These are phyloP conservation scores for Ganaspis brasiliensis DNA, from an alignment of 2,888 invertebrate species.

Conservation along the genomic window DNA sequence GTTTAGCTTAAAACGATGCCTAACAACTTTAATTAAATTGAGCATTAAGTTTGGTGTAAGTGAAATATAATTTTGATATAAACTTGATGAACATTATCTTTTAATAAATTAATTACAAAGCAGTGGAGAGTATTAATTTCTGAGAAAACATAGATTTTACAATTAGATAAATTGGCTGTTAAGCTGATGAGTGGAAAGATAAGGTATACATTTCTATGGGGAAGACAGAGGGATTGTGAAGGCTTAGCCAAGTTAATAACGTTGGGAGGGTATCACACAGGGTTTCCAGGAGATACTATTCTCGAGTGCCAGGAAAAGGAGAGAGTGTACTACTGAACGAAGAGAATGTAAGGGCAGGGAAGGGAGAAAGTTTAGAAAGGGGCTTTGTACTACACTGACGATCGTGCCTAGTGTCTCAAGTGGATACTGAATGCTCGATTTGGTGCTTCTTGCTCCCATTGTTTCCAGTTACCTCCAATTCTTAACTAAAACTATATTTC, in stretches of 20 bases:
- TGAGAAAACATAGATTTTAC: not conserved
- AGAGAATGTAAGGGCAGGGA: slow-evolving; percentile 1
- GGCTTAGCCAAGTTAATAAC: slow-evolving; percentile 36
- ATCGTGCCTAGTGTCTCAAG: slow-evolving; percentile 70
- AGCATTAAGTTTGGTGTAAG: too few relatives aligned
- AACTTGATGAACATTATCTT: not conserved
- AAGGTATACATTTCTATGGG: slow-evolving; percentile 13
- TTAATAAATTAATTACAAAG: slow-evolving; percentile 1
- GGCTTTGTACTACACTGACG: slow-evolving; percentile 59
- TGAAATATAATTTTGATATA: not conserved
- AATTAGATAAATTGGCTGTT: slow-evolving; percentile 24
- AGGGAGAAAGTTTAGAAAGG: slow-evolving; percentile 35
- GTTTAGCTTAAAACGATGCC: too few relatives aligned
- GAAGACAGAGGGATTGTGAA: slow-evolving; percentile 29
- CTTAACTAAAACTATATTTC: not conserved
- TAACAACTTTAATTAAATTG: too few relatives aligned
- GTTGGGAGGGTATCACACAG: not conserved
- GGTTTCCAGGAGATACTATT: slow-evolving; percentile 21
- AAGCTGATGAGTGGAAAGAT: slow-evolving; percentile 20
- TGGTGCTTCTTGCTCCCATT: slow-evolving; percentile 28
- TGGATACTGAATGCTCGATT: slow-evolving; percentile 55
- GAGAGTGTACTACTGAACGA: not conserved
- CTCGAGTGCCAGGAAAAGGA: slow-evolving; percentile 20
- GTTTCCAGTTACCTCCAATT: slow-evolving; percentile 22
- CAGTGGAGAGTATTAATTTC: not conserved